phyloP scores from a whole-genome alignment of 2,797 vertebrate genomes.

The Euthynnus affinis region DNA sequence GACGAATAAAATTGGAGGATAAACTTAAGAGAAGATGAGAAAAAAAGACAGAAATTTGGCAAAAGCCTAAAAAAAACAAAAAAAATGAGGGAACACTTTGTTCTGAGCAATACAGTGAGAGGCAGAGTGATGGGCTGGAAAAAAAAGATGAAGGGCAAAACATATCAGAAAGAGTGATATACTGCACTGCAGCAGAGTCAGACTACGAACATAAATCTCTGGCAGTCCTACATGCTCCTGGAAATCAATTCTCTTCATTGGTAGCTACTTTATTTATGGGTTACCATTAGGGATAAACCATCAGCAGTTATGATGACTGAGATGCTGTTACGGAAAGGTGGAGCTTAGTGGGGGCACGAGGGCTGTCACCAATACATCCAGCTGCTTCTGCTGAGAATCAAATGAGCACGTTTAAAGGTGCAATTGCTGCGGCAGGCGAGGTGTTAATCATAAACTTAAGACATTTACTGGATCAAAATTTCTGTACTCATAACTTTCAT shows the following conservation, averaged over 20 bases:
- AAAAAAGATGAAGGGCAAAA: slow-evolving; percentile 65
- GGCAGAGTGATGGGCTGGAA: slow-evolving; percentile 41
- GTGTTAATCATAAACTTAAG: slow-evolving; percentile 13
- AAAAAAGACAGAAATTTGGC: slow-evolving; percentile 47
- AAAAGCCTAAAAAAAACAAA: slow-evolving; percentile 37
- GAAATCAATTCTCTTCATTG: slow-evolving; percentile 81
- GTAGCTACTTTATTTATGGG: slow-evolving; percentile 80
- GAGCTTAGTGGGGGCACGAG: slow-evolving; percentile 25
- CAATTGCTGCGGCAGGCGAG: neutral
- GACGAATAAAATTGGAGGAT: slow-evolving; percentile 45
- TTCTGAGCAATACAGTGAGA: slow-evolving; percentile 37
- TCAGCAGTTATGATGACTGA: slow-evolving; percentile 69
- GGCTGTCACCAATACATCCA: slow-evolving; percentile 44
- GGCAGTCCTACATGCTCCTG: slow-evolving; percentile 69
- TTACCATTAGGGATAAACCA: slow-evolving; percentile 73
- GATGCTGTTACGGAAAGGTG: slow-evolving; percentile 42
- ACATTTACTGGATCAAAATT: neutral
- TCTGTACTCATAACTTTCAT: slow-evolving; percentile 2
- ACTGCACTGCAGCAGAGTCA: slow-evolving; percentile 63
- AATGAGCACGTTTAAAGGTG: slow-evolving; percentile 20
- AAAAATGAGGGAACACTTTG: slow-evolving; percentile 30
- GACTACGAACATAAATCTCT: slow-evolving; percentile 76
- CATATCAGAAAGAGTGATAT: slow-evolving; percentile 73
- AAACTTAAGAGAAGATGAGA: slow-evolving; percentile 52
- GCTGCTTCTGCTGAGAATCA: slow-evolving; percentile 32